phyloP scores from a whole-genome alignment of 1,140 invertebrate genomes.

The Drosophila athabasca region DNA sequence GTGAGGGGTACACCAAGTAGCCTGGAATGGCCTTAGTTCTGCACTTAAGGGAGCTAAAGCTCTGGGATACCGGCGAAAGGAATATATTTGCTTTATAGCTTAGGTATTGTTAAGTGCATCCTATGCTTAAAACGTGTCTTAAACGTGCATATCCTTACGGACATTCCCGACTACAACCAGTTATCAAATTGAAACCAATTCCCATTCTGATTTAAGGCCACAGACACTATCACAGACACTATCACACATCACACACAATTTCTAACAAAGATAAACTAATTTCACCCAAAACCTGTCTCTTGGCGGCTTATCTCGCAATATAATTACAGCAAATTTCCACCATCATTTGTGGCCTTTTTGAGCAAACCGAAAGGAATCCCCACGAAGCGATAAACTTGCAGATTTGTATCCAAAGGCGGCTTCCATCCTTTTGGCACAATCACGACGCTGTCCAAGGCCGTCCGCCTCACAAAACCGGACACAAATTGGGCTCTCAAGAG shows the following conservation, averaged over 20 bases:
- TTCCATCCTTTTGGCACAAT: conserved; percentile 30
- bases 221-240: neutral
- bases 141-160: too few relatives aligned
- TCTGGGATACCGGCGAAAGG: too few relatives aligned
- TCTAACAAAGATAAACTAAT: conserved; percentile 12
- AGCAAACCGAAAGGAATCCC: conserved; percentile 37
- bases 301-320: conserved; percentile 17
- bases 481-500: neutral
- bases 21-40: neutral
- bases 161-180: too few relatives aligned
- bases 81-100: too few relatives aligned
- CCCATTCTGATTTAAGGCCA: neutral
- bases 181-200: too few relatives aligned
- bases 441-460: conserved; percentile 40
- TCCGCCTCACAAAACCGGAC: conserved; percentile 2
- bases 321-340: conserved; percentile 11
- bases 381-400: conserved; percentile 34
- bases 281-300: conserved; percentile 3
- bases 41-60: too few relatives aligned
- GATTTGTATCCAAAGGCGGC: conserved; percentile 36
- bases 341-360: conserved; percentile 42
- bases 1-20: neutral
- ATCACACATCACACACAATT: neutral
- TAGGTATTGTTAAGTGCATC: too few relatives aligned
- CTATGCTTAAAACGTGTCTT: too few relatives aligned